Evolutionary conservation across 2,888 invertebrate genomes (phyloP), one percentile per base, ranked within the genome.

Genomic region (Drosophila anceps): DNA sequence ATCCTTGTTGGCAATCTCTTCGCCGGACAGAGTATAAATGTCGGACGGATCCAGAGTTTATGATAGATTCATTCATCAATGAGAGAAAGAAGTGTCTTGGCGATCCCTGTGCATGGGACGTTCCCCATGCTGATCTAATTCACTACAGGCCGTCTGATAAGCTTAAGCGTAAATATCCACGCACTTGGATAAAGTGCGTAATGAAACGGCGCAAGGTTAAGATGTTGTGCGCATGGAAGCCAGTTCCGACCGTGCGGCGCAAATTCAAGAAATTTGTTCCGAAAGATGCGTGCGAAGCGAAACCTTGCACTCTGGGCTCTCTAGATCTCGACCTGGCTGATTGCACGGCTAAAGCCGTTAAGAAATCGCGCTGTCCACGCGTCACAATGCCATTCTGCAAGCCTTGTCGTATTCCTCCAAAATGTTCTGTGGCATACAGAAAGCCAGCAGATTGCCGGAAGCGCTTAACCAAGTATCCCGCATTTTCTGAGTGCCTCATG

Each of bases 1-100:
- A 74, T 1, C 69, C 81, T 0, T 86, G 86, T 18, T 90, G 86
- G 90, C 79, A 81, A 13, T 63, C 86, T 0, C 18, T 82, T 7
- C 80, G 90, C 0, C 78, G 90, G 3, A 64, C 85, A 0, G 88
- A 90, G 29, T 86, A 60, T 61, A 85, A 82, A 13, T 86, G 86
- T 27, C 90, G 86, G 12, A 79, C 81, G 0, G 83, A 85, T 29
- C 69, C 75, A 0, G 88, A 90, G 15, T 75, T 80, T n/a, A 12
- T 62, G 15, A 9, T 88, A 0, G 65, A 67, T 0, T 1, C 70
- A 0, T 88, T 88, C 8, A 64, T 86, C 0, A 29, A 68, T 15
- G 35, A 50, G 0, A 43, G 27, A 0, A 85, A 73, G 29, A 35
- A 24, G 3, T 86, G 85, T 18, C 12, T 78, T 0, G 0, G 0